These are phyloP conservation scores for Scaptomyza parva DNA, from an alignment of 2,888 invertebrate species.

Conservation along the genomic window DNA sequence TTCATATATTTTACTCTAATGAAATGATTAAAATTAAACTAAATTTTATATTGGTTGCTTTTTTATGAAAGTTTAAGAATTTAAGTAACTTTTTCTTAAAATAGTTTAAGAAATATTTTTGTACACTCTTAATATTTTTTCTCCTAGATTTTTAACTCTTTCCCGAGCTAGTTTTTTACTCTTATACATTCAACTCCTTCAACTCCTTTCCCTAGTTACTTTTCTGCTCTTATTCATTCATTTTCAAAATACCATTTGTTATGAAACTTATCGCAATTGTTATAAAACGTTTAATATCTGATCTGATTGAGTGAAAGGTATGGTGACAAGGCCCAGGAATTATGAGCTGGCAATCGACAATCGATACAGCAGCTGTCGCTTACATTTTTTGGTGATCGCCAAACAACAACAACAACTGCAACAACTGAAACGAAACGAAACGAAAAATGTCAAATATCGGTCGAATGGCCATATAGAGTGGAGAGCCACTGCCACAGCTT, in stretches of 20 bases:
- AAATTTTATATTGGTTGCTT: too few relatives aligned
- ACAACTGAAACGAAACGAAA: neutral
- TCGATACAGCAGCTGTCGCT: conserved; percentile 41
- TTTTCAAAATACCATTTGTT: neutral
- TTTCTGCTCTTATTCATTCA: too few relatives aligned
- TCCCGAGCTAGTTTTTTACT: too few relatives aligned
- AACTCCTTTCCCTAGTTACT: too few relatives aligned
- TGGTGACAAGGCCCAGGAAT: conserved; percentile 62
- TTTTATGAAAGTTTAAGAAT: too few relatives aligned
- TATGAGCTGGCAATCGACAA: conserved; percentile 50
- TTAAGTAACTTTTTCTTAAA: too few relatives aligned
- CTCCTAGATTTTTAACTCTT: too few relatives aligned
- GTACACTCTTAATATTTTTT: too few relatives aligned
- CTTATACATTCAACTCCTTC: too few relatives aligned
- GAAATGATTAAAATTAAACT: too few relatives aligned
- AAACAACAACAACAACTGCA: neutral
- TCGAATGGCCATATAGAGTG: conserved; percentile 66
- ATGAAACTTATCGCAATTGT: neutral
- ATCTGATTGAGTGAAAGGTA: conserved; percentile 61
- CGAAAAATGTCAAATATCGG: conserved; percentile 71
- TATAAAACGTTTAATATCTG: conserved; percentile 1
- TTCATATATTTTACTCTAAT: too few relatives aligned
- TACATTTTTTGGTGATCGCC: conserved; percentile 8
- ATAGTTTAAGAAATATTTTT: too few relatives aligned
- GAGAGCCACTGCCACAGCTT: conserved; percentile 42